Evolutionary conservation across 2,888 invertebrate species (phyloP), one percentile per base, ranked within the genome.

Genomic region (Eupithecia insigniata): DNA sequence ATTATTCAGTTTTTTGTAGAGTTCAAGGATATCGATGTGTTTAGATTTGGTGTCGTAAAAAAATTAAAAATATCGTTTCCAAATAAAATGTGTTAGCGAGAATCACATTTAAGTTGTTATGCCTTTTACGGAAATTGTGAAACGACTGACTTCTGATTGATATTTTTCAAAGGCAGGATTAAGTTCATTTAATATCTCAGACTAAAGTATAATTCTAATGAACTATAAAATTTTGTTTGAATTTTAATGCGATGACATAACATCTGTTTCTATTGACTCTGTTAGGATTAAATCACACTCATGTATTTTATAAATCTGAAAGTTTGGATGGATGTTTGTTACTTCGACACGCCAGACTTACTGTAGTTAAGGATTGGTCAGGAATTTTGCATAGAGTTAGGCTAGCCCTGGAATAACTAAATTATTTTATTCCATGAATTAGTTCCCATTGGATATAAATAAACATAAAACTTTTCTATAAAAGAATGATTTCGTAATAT

Each of bases 121-220:
- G 32, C 67, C 65, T 65, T 65, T 7, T 68, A 71, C 22, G 71
- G 67, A 62, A 51, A 30, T 32, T 65, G 14, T 12, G 18, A n/a
- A 58, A 26, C 1, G 22, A 65, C 65, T 65, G 65, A 58, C 34
- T 68, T 71, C 39, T 46, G 67, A 67, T 71, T 67, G 34, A 68
- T 68, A 64, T 58, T 43, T 16, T 16, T 28, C 28, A n/a, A 14
- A 18, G 43, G 26, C 55, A 55, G 1, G 26, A 36, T 55, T 26
- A 12, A n/a, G n/a, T n/a, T n/a, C n/a, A 26, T 55, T 26, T 26
- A 4, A 55, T 55, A 6, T 26, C 22, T 51, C 51, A 51, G n/a
- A n/a, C n/a, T 43, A 0, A 43, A 43, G 16, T n/a, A 22, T 22
- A 51, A 51, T 22, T 51, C 51, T 22, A n/a, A 46, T 46, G n/a